Conservation (phyloP, 2,113 vertebrate genomes). For the Dunckerocampus dactyliophorus region DNA sequence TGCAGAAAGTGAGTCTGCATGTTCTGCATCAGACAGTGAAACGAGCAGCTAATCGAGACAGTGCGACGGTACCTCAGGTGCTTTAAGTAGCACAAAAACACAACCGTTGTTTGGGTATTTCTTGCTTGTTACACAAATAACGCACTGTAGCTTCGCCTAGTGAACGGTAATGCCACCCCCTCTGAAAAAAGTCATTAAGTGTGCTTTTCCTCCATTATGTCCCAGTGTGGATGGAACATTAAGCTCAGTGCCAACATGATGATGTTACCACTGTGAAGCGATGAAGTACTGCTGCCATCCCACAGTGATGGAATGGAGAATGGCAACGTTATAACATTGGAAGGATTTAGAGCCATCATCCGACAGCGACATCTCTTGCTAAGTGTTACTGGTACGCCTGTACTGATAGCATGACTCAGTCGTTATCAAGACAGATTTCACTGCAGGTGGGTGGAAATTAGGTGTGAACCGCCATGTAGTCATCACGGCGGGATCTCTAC, state of each 20-base stretch:
- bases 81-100: slow-evolving; percentile 34
- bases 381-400: background rate
- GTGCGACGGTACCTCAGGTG: slow-evolving; percentile 9
- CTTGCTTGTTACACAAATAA: slow-evolving; percentile 40
- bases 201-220: slow-evolving; percentile 39
- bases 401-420: slow-evolving; percentile 9
- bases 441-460: slow-evolving; percentile 6
- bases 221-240: slow-evolving; percentile 22
- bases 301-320: slow-evolving; percentile 1
- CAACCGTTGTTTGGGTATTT: slow-evolving; percentile 26
- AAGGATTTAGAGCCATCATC: background rate
- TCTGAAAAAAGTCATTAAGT: slow-evolving; percentile 40
- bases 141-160: slow-evolving; percentile 22
- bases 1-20: background rate
- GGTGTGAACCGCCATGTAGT: slow-evolving; percentile 6
- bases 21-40: background rate
- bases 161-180: slow-evolving; percentile 29
- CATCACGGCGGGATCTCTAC: slow-evolving; percentile 25
- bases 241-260: slow-evolving; percentile 35
- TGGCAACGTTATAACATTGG: background rate
- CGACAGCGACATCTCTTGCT: background rate
- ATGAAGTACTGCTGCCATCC: slow-evolving; percentile 27
- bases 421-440: slow-evolving; percentile 21
- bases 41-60: background rate
- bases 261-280: slow-evolving; percentile 28